Evolutionary conservation across 1,140 invertebrate species (phyloP).

Genomic region (Micrasema minimum): DNA sequence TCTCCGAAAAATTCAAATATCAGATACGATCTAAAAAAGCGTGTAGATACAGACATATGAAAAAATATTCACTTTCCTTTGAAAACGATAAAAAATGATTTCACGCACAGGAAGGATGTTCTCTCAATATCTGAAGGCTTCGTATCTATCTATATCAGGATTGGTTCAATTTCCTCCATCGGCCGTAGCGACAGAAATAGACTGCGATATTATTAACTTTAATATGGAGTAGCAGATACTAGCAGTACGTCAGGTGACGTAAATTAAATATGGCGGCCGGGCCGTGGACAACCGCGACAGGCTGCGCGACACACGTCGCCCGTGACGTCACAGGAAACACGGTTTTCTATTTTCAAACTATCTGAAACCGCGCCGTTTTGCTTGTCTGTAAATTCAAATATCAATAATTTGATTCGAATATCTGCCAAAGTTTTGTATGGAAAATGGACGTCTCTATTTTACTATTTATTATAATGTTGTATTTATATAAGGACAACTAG

Average conservation of each 20-base stretch:
- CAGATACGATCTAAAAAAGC: no score
- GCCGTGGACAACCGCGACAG: conserved; percentile 22
- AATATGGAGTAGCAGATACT: conserved; percentile 14
- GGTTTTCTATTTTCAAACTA: conserved; percentile 19
- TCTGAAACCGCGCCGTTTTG: neutral
- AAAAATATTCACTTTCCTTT: neutral
- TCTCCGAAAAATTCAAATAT: no score
- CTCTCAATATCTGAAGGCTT: conserved; percentile 41
- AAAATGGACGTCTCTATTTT: no score
- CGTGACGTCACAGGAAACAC: conserved; percentile 17
- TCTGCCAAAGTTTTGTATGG: no score
- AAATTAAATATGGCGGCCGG: conserved; percentile 36
- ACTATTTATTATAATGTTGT: no score
- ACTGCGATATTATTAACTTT: no score
- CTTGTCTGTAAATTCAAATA: neutral
- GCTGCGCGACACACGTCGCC: conserved; percentile 8
- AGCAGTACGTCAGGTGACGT: no score
- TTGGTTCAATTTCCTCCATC: conserved; percentile 49
- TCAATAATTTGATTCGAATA: neutral
- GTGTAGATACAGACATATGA: no score
- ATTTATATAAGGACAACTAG: no score
- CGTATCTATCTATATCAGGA: conserved; percentile 48
- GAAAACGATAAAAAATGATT: conserved; percentile 27
- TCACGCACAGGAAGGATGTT: conserved; percentile 34
- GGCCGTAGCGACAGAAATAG: conserved; percentile 9